phyloP scores from a whole-genome alignment of 2,888 invertebrate genomes.

The Xanthia icteritia region DNA sequence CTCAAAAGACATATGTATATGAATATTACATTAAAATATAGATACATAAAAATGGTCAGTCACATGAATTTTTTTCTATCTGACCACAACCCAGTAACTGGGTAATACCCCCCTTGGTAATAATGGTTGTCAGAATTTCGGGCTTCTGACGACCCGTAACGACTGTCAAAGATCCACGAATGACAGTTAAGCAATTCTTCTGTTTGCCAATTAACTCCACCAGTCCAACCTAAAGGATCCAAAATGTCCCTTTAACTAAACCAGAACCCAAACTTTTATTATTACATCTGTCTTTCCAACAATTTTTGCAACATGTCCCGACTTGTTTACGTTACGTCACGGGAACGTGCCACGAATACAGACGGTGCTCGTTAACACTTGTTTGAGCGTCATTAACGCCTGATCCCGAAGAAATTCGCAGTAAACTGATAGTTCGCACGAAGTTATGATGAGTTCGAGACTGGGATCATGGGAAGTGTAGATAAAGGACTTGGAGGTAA shows the following conservation, averaged over 20 bases:
- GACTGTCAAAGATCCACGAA: too few relatives aligned
- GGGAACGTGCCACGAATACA: conserved; percentile 67
- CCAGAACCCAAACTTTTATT: conserved; percentile 21
- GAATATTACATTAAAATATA: too few relatives aligned
- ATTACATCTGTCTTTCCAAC: conserved; percentile 47
- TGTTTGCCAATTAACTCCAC: too few relatives aligned
- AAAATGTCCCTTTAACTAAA: neutral
- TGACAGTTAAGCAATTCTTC: neutral
- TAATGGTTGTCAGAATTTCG: too few relatives aligned
- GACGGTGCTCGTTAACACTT: conserved; percentile 66
- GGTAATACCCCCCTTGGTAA: too few relatives aligned
- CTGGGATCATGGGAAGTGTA: neutral
- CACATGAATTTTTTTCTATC: too few relatives aligned
- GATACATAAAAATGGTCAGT: too few relatives aligned
- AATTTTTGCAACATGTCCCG: conserved; percentile 53
- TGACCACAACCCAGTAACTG: too few relatives aligned
- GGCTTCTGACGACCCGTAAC: too few relatives aligned
- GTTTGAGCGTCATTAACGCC: conserved; percentile 68
- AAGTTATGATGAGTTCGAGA: conserved; percentile 56
- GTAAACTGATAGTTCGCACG: conserved; percentile 49
- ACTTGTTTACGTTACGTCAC: conserved; percentile 51
- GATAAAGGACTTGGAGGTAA: neutral
- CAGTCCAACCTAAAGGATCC: neutral
- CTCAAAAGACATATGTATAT: too few relatives aligned
- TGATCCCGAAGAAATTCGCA: conserved; percentile 54